Evolutionary conservation across 2,113 vertebrate genomes (phyloP), one percentile per base, ranked within the genome.

Genomic region (Toxotes chatareus): DNA sequence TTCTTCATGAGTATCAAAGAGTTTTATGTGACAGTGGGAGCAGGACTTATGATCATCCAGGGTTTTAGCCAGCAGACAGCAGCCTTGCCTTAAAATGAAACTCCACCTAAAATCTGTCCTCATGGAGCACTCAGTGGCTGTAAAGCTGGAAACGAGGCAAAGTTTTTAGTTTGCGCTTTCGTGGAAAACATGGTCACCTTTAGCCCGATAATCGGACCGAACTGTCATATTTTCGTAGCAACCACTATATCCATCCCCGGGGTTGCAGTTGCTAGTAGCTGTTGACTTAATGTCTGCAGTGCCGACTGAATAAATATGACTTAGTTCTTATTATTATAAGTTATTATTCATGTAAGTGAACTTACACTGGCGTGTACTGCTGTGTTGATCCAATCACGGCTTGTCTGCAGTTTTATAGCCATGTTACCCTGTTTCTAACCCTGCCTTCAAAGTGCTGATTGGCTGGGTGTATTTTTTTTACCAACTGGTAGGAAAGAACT

Each of bases 1-100:
- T 61, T 53, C 38, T 55, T 21, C 40, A 34, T 65, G 71, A 82
- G 80, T 87, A 82, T 81, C 23, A 86, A 80, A 51, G 21, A 42
- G 68, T 23, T 64, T 36, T 73, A 14, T 59, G 21, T 76, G 42
- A 79, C 46, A 44, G 16, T 46, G 19, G 60, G 56, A 65, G 76
- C 78, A 56, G 57, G 38, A 73, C 36, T 70, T 73, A 31, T 77
- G 63, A 86, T 80, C 38, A 64, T 72, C 34, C 46, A 72, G n/a
- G 32, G n/a, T 4, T 27, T 80, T 61, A 73, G 0, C 19, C 56
- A 59, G 57, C 5, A 60, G 27, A 74, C 53, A 51, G 17, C n/a
- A 12, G 9, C 57, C 62, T 51, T 11, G 36, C 53, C 60, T 56
- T 64, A 27, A 69, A 76, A 76, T 65, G 0, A 60, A 56, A 82